Evolutionary conservation across 2,113 vertebrate species (phyloP), one percentile per base, ranked within the genome.

Genomic region (Colistium nudipinnis): DNA sequence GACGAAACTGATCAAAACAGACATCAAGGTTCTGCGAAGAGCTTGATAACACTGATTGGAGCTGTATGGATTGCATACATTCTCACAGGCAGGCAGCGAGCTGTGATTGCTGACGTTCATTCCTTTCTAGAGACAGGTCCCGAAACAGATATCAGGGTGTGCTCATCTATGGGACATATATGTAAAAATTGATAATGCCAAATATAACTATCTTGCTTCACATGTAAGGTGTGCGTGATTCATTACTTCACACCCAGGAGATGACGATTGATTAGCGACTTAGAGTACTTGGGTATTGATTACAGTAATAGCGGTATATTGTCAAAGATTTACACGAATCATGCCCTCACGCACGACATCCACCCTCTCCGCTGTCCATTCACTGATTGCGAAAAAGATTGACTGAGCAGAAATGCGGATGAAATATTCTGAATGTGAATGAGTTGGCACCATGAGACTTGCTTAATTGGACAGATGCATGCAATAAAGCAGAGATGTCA

Each of bases 381-480:
- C 24, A 49, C 52, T 47, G 30, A 63, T 51, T 59, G 25, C 44
- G 17, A 63, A 77, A 70, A 68, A 72, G n/a, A n/a, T 56, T 13
- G 33, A 36, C 30, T 6, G 14, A 65, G 35, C 44, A 53, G 54
- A 81, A 76, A 85, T 70, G 62, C 62, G 54, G 64, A 56, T 68
- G 60, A 78, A 87, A 87, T 77, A 88, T 86, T 78, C 84, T 81
- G 84, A 81, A 69, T 83, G 59, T 64, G 75, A 83, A 70, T 80
- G 74, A 77, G 39, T 71, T 22, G 52, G 70, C 60, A 11, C 60
- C 74, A 63, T 43, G 86, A 83, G 68, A 78, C 61, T 38, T 49
- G 49, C 41, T n/a, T 92, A 92, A 93, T 92, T 89, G 80, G 55
- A 57, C 74, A 87, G 77, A 90, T 80, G 69, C 66, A 91, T 93